phyloP scores from a whole-genome alignment of 2,113 vertebrate genomes.

The Lepus timidus region DNA sequence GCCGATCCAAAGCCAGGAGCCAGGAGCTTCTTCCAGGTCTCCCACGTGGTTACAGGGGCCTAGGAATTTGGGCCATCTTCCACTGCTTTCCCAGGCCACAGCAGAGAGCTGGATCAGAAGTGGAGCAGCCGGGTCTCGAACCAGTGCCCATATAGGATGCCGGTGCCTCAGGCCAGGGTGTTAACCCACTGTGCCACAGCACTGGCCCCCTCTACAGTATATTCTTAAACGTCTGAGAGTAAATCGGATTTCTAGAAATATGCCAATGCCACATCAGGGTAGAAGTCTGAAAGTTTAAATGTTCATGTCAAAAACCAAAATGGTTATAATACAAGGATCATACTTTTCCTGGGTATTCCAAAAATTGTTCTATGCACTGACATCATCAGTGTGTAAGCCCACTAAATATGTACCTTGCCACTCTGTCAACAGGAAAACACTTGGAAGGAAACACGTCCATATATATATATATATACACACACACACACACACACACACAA shows the following conservation, averaged over 20 bases:
- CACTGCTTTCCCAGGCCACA: too few species aligned
- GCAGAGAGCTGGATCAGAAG: too few species aligned
- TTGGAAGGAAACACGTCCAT: not conserved
- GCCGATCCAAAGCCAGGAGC: too few species aligned
- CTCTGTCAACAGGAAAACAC: not conserved
- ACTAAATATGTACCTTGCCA: not conserved
- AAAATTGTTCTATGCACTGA: not conserved
- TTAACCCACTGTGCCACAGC: too few species aligned
- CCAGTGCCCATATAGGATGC: too few species aligned
- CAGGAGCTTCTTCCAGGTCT: too few species aligned
- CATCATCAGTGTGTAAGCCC: not conserved
- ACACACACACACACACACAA: not conserved
- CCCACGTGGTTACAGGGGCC: too few species aligned
- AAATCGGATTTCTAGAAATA: slow-evolving; percentile 20
- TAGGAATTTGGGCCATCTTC: too few species aligned
- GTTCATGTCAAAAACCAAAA: not conserved
- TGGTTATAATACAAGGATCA: not conserved
- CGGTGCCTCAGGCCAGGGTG: too few species aligned
- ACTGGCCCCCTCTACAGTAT: too few species aligned
- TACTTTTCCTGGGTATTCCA: not conserved
- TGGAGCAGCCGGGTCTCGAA: too few species aligned
- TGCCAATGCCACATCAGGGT: not conserved
- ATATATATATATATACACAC: too few species aligned
- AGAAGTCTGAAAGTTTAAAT: slow-evolving; percentile 19
- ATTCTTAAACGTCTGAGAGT: not conserved